Evolutionary conservation across 2,888 invertebrate species (phyloP).

Genomic region (Sminthurinus aureus): DNA sequence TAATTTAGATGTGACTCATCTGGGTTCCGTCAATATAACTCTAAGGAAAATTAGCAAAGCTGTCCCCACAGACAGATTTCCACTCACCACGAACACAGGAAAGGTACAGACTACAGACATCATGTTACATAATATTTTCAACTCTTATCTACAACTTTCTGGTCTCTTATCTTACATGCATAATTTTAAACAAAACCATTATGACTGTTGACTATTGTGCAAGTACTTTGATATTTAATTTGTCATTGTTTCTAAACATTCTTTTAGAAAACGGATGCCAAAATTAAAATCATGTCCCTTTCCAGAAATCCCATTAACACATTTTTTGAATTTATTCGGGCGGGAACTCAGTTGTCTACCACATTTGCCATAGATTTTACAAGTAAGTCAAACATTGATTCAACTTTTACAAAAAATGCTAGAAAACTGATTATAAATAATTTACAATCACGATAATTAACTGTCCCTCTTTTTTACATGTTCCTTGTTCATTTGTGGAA

Average conservation of each 20-base stretch:
- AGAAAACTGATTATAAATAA: not conserved
- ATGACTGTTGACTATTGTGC: too few relatives aligned
- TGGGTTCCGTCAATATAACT: conserved; percentile 65
- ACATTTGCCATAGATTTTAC: conserved; percentile 66
- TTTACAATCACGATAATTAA: not conserved
- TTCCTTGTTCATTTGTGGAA: not conserved
- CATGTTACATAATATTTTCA: too few relatives aligned
- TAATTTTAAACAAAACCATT: too few relatives aligned
- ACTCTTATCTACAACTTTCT: too few relatives aligned
- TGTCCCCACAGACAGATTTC: too few relatives aligned
- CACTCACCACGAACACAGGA: too few relatives aligned
- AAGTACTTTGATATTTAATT: too few relatives aligned
- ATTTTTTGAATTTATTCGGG: conserved; percentile 69
- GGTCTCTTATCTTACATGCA: too few relatives aligned
- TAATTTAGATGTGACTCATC: conserved; percentile 63
- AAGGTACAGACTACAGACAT: too few relatives aligned
- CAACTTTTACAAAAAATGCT: not conserved
- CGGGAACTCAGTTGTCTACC: conserved; percentile 66
- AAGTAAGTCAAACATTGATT: conserved; percentile 7
- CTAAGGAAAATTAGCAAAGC: not conserved
- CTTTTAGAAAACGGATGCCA: too few relatives aligned
- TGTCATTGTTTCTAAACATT: too few relatives aligned
- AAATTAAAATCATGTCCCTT: too few relatives aligned
- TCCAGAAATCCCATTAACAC: conserved; percentile 63
- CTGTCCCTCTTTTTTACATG: not conserved